Evolutionary conservation across 1,140 invertebrate species (phyloP).

Genomic region (Drosophila teissieri): DNA sequence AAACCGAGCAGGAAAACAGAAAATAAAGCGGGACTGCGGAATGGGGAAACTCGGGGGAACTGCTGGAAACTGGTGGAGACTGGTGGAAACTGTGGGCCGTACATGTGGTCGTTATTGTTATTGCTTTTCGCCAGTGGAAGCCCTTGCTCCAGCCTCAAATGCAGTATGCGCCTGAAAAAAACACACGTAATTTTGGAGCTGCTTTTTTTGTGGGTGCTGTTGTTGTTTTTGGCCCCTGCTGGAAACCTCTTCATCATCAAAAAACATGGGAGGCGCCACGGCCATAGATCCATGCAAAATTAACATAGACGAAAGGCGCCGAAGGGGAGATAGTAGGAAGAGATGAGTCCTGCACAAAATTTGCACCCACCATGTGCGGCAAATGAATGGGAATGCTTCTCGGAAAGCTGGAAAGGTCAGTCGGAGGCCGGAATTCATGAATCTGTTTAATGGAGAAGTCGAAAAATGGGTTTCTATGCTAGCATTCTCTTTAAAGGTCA

Average conservation of each 20-base stretch:
- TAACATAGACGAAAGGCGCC: conserved; percentile 58
- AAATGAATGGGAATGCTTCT: conserved; percentile 32
- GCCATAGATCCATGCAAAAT: conserved; percentile 55
- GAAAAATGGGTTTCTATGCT: not conserved
- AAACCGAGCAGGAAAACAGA: conserved; percentile 55
- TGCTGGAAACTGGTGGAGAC: too few relatives aligned
- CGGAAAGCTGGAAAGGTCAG: conserved; percentile 24
- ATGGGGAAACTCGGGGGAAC: not conserved
- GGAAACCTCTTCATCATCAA: conserved; percentile 76
- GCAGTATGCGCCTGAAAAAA: conserved; percentile 62
- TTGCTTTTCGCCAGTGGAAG: conserved; percentile 57
- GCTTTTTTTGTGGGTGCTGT: conserved; percentile 15
- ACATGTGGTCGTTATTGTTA: conserved; percentile 79
- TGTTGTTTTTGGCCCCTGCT: conserved; percentile 57
- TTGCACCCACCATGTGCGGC: conserved; percentile 10
- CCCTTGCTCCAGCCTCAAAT: conserved; percentile 21
- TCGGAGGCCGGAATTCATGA: conserved; percentile 14
- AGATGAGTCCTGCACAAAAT: not conserved
- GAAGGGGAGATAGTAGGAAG: conserved; percentile 6
- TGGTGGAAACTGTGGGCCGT: conserved; percentile 7
- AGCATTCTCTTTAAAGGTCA: not conserved
- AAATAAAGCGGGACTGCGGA: conserved; percentile 22
- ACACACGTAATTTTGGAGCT: conserved; percentile 34
- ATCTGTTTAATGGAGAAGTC: not conserved
- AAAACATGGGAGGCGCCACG: conserved; percentile 67